phyloP scores from a whole-genome alignment of 2,113 vertebrate species.

The Serinus canaria region DNA sequence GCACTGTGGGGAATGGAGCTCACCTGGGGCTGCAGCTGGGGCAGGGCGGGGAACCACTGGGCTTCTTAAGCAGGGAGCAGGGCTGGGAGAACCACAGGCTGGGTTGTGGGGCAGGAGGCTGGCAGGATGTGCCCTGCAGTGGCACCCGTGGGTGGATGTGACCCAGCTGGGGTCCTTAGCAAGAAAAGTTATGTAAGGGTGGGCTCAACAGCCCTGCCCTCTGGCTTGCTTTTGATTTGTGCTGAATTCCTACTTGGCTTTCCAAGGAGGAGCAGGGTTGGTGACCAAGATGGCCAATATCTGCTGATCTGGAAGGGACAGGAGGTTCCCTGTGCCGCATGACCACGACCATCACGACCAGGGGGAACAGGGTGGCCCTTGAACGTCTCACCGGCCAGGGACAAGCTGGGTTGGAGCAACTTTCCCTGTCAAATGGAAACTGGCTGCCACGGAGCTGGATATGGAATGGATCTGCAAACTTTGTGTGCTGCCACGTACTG shows the following conservation, averaged over 20 bases:
- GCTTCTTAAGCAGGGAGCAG: not conserved
- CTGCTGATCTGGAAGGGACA: not conserved
- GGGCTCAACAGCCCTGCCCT: not conserved
- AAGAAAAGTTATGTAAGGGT: not conserved
- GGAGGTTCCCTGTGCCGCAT: rapidly evolving
- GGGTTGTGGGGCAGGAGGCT: not conserved
- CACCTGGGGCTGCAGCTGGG: not conserved
- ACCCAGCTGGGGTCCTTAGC: not conserved
- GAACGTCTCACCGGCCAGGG: not conserved
- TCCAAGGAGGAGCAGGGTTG: not conserved
- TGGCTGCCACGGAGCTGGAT: not conserved
- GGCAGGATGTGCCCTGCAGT: not conserved
- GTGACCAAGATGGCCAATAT: not conserved
- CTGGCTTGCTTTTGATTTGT: not conserved
- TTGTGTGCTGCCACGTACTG: not conserved
- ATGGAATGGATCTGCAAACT: not conserved
- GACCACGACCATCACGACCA: rapidly evolving
- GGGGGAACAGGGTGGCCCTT: not conserved
- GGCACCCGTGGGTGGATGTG: not conserved
- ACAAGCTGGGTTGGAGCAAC: not conserved
- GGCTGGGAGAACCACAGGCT: not conserved
- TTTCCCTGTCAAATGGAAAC: not conserved
- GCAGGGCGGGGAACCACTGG: not conserved
- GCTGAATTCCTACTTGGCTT: not conserved
- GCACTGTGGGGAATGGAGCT: not conserved